Evolutionary conservation across 2,888 invertebrate species (phyloP), one percentile per base, ranked within the genome.

Genomic region (Drosophila pseudotalamancana): DNA sequence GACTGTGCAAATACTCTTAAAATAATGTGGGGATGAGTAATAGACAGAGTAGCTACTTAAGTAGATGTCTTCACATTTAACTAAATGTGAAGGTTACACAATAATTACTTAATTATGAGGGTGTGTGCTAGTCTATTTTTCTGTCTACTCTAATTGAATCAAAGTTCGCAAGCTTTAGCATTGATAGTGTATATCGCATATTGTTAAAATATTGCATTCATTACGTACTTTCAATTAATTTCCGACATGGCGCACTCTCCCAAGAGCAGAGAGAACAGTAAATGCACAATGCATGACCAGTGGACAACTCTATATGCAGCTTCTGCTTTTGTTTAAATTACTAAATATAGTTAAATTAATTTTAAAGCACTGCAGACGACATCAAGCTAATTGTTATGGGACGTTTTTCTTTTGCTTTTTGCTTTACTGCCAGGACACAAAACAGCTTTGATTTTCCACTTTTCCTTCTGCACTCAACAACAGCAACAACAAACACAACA

Each of bases 401-500:
- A 76, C 49, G 46, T 73, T 70, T 64, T 61, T 54, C 56, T 66
- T 55, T 60, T 55, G 45, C 45, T 37, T 29, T 25, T 51, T 54
- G 27, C 32, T 29, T 19, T 43, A 34, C 6, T 19, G 61, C 35
- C 55, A 67, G 40, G 57, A 61, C 75, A 72, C 62, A 69, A 68
- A 75, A 63, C 66, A 67, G 76, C 79, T 77, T 79, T 79, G 79
- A 79, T 77, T 77, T 77, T 77, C 61, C 73, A 62, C 74, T 77
- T 77, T 74, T 73, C 60, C 59, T 72, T 76, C 70, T 70, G 40
- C 62, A 60, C 57, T 61, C 57, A 40, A 11, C 45, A 54, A 16
- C 48, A 55, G 35, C 14, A 48, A 1, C 32, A 37, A 9, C 25
- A 39, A 56, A 16, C 16, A 27, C 46, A 54, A 55, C 51, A 57